phyloP scores from a whole-genome alignment of 2,888 invertebrate species.

The Drosophila gaucha region DNA sequence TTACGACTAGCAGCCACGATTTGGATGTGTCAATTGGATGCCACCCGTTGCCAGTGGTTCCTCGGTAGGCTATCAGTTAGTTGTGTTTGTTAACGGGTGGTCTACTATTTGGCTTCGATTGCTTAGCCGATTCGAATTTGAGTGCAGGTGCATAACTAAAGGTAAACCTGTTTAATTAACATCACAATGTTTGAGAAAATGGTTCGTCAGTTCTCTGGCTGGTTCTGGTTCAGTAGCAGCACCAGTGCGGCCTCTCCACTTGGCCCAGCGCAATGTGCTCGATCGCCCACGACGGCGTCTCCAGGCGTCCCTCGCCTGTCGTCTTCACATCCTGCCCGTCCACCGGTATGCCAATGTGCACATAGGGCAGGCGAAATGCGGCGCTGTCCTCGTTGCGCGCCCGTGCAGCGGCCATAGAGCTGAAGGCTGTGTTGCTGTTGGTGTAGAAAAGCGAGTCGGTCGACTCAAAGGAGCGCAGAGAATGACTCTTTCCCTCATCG shows the following conservation, averaged over 20 bases:
- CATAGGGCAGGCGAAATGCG: constrained; percentile 81
- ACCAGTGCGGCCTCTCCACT: constrained; percentile 86
- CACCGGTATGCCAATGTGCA: constrained; percentile 84
- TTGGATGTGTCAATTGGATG: constrained; percentile 2
- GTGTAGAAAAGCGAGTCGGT: constrained; percentile 84
- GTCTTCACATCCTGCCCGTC: constrained; percentile 86
- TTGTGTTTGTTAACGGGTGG: constrained; percentile 15
- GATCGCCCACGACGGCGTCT: constrained; percentile 88
- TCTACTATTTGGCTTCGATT: constrained; percentile 42
- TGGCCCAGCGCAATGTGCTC: constrained; percentile 89
- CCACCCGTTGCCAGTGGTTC: constrained; percentile 1
- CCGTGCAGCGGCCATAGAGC: constrained; percentile 68
- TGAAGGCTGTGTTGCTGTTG: constrained; percentile 78
- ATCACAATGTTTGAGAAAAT: constrained; percentile 58
- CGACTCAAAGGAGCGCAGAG: constrained; percentile 88
- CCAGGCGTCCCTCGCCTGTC: constrained; percentile 88
- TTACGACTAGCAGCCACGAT: constrained; percentile 39
- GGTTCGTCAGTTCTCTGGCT: constrained; percentile 1
- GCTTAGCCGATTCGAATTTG: constrained; percentile 45
- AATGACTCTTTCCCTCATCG: constrained; percentile 85
- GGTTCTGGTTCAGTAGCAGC: constrained; percentile 86
- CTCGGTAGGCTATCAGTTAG: constrained; percentile 38
- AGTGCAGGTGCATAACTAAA: constrained; percentile 45
- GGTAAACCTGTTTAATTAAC: constrained; percentile 59
- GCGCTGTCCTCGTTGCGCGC: constrained; percentile 54